Evolutionary conservation across 2,113 vertebrate species (phyloP), one percentile per base, ranked within the genome.

Genomic region (Anguilla rostrata): DNA sequence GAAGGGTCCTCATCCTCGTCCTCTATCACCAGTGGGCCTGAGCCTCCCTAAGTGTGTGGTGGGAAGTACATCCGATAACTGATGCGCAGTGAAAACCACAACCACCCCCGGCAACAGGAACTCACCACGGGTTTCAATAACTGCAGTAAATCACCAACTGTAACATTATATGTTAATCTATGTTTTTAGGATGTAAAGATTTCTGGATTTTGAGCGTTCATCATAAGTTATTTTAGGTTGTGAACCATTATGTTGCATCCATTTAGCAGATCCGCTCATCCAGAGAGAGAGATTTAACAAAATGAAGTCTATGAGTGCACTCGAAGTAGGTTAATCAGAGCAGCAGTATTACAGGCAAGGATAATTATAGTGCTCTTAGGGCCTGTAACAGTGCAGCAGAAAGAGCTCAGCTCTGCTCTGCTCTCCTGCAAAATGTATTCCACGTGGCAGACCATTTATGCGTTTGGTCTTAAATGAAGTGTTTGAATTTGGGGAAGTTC

Each of bases 1-100:
- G 88, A 90, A 91, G 90, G 82, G 16, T 57, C 89, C 90, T 89
- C 90, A 85, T 88, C 83, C 90, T 89, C 90, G 84, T 88, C 83
- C 82, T 86, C 66, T 26, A 26, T 66, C 3, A 26, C 49, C 49
- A 53, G 49, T 53, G 49, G 49, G 49, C 49, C 49, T 14, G 49
- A 53, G 7, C 49, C 11, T 90, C 88, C 90, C 82, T 41, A 79
- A 57, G 85, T 88, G 34, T 63, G 87, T 87, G 56, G 85, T 83
- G 82, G 57, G 39, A 83, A 39, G 82, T 63, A 20, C 8, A 22
- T 40, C 57, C 53, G 16, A 34, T 63, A 7, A 83, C 0, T 57
- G 82, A 83, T 53, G 34, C 14, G 15, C 29, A 3, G 22, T 6
- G 56, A 12, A 39, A n/a, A 75, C 60, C 60, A 26, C 60, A 20